A percentile compares a stretch with the other conserved stretches of the same genome.
These are phyloP conservation scores for Rhizomys pruinosus DNA, from an alignment of 2,113 vertebrate species.

Conservation along the genomic window DNA sequence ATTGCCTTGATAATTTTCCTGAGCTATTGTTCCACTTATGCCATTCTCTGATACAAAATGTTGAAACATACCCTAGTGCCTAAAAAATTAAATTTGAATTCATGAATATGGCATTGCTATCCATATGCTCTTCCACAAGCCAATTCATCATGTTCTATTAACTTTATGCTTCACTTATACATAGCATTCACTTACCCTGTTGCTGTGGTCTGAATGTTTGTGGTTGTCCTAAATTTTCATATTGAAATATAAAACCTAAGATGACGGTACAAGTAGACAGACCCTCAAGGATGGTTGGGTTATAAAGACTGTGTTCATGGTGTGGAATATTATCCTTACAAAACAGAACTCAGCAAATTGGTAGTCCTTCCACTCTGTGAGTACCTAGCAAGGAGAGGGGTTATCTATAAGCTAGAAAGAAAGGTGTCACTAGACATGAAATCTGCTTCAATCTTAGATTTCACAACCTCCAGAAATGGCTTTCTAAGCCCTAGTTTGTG, in stretches of 20 bases:
- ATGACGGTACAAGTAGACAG: background rate
- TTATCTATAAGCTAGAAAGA: background rate
- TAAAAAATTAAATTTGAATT: constrained; percentile 19
- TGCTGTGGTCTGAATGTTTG: background rate
- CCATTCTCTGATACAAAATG: background rate
- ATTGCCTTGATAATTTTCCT: background rate
- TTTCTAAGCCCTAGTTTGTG: background rate
- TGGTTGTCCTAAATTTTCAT: background rate
- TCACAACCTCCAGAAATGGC: background rate
- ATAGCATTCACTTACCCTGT: background rate
- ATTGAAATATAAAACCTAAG: background rate
- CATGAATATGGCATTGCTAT: background rate
- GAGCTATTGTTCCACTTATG: background rate
- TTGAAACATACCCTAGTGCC: background rate
- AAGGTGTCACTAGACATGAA: background rate
- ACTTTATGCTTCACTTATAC: background rate
- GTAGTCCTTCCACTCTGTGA: background rate
- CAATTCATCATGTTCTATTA: too few species aligned
- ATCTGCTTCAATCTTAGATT: background rate
- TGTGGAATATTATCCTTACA: background rate
- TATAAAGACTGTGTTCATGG: background rate
- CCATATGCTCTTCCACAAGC: background rate
- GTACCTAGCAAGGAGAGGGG: background rate
- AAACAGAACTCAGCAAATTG: background rate
- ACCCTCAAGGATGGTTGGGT: background rate